Evolutionary conservation across 2,888 invertebrate genomes (phyloP).

Genomic region (Cecidostiba fungosa): DNA sequence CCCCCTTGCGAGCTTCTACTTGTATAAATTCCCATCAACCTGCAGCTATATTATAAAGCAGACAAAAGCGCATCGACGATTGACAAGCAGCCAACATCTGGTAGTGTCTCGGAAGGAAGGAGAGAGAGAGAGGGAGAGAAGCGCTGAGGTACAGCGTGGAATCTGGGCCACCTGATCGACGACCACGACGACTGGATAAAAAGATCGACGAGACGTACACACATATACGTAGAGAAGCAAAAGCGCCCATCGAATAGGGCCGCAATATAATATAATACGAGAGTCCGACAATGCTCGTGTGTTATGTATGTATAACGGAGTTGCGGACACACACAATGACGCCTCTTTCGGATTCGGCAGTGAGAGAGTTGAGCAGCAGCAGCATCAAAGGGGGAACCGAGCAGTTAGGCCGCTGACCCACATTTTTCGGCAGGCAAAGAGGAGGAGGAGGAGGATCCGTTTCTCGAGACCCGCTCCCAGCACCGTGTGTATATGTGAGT

Average conservation of each 20-base stretch:
- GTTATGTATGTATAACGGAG: slow-evolving; percentile 50
- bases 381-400: slow-evolving; percentile 52
- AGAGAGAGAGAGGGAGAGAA: not conserved
- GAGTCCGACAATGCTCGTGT: not conserved
- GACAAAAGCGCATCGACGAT: slow-evolving; percentile 12
- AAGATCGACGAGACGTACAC: not conserved
- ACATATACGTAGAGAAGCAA: no score
- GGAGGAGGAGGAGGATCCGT: slow-evolving; percentile 30
- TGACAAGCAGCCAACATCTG: slow-evolving; percentile 22
- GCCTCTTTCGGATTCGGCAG: slow-evolving; percentile 22
- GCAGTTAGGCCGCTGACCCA: slow-evolving; percentile 75
- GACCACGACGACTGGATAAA: slow-evolving; percentile 6
- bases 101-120: not conserved
- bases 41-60: not conserved
- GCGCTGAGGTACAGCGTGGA: slow-evolving; percentile 37
- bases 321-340: slow-evolving; percentile 30
- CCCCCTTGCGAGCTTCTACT: not conserved
- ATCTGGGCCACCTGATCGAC: slow-evolving; percentile 60
- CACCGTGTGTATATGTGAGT: not conserved
- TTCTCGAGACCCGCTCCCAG: not conserved
- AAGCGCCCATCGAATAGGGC: no score
- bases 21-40: not conserved
- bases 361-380: not conserved
- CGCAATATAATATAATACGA: no score
- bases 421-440: slow-evolving; percentile 72